Base-by-base conservation (phyloP, 2,888 invertebrate genomes). In the Eupithecia centaureata region DNA sequence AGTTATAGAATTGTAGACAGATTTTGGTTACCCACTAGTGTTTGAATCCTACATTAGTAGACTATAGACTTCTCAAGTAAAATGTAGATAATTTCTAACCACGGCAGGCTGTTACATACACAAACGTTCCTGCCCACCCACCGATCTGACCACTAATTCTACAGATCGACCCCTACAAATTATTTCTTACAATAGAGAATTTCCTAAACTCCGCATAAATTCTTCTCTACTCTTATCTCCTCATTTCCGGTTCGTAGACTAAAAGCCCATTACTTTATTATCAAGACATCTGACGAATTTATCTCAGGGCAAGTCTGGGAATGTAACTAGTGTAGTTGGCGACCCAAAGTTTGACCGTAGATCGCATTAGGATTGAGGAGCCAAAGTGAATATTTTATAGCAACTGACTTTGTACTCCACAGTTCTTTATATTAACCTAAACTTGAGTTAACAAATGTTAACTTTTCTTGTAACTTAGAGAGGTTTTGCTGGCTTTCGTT, bases 211-310 rank as follows among this genome's bases (percentile, higher is more conserved):
- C 13, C 57, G 83, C 83, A 89, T 86, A 89, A 89, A 90, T 83
- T 86, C 82, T 82, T 79, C 81, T 86, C 84, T 84, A 82, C 87
- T 77, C 82, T 84, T 90, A 88, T 91, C 89, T 87, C 78, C 80
- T 87, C 83, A 86, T 89, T 86, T 84, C 83, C 82, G 81, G 80
- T 77, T 78, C 76, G 79, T 76, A 77, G 82, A 81, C 84, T 82
- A 83, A 82, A 83, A 81, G 82, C 80, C 86, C 89, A 89, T 92
- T 90, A 90, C 84, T 91, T 85, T 84, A 87, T 91, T 91, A 90
- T 90, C 88, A 82, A 77, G 84, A 80, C 81, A 83, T 85, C 81
- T 82, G 86, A 86, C 82, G 83, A 86, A 82, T 84, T 85, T 87
- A 86, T 87, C 83, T 77, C 67, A 57, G 60, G 47, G 54, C 47